These are phyloP conservation scores for Crossocerus cetratus DNA, from an alignment of 2,888 invertebrate genomes.

Conservation along the genomic window DNA sequence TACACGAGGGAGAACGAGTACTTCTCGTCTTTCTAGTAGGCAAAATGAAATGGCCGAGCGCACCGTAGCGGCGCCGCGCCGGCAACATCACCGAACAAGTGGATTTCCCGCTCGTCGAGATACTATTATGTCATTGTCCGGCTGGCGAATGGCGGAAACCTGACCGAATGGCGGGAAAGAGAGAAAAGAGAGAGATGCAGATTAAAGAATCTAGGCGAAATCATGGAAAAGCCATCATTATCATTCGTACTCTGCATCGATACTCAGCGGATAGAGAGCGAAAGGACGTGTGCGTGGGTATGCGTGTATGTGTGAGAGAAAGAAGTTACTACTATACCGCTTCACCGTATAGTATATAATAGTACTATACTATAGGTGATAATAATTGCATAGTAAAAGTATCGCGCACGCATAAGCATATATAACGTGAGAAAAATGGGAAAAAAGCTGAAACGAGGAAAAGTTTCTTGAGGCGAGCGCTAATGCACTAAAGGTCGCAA, in stretches of 20 bases:
- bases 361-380: constrained; percentile 60
- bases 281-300: not conserved
- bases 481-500: constrained; percentile 56
- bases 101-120: constrained; percentile 27
- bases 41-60: no score
- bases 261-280: not conserved
- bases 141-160: constrained; percentile 14
- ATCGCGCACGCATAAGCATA: constrained; percentile 59
- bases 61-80: not conserved
- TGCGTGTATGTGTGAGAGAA: not conserved
- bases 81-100: not conserved
- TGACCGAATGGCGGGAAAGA: no score
- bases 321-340: constrained; percentile 60
- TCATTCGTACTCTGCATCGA: no score
- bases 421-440: constrained; percentile 49
- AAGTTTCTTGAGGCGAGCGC: constrained; percentile 24
- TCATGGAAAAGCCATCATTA: not conserved
- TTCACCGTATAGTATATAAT: constrained; percentile 66
- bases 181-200: not conserved
- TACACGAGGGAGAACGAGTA: no score
- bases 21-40: no score
- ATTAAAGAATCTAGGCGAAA: not conserved
- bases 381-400: constrained; percentile 61
- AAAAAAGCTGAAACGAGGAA: constrained; percentile 33
- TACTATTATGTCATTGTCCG: constrained; percentile 37